Conservation (phyloP, 2,888 invertebrate species). For the Drosophila colorata region DNA sequence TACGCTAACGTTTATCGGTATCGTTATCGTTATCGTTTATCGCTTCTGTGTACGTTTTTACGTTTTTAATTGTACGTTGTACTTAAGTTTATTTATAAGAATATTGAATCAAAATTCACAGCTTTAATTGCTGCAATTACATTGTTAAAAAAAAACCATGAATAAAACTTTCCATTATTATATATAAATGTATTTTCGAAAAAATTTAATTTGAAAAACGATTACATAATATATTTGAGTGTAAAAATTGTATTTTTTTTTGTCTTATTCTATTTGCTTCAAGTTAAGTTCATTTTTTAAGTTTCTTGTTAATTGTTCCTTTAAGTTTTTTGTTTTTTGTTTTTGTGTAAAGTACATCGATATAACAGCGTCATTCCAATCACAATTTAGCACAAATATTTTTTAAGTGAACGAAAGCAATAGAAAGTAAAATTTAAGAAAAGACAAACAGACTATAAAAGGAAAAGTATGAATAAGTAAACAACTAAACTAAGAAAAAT, state of each 20-base stretch:
- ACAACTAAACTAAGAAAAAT: constrained; percentile 11
- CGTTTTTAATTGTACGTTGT: constrained; percentile 16
- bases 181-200: neutral
- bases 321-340: constrained; percentile 7
- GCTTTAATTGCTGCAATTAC: constrained; percentile 18
- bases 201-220: constrained; percentile 12
- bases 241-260: constrained; percentile 1
- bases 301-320: constrained; percentile 10
- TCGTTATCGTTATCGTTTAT: constrained; percentile 14
- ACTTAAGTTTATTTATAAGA: constrained; percentile 11
- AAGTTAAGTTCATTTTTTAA: constrained; percentile 4
- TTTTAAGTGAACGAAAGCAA: constrained; percentile 18
- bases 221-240: constrained; percentile 8
- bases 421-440: constrained; percentile 3
- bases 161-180: constrained; percentile 10
- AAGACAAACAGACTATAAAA: neutral
- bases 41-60: constrained; percentile 8
- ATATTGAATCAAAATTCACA: constrained; percentile 13
- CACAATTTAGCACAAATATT: constrained; percentile 47
- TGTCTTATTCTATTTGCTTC: constrained; percentile 1
- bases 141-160: constrained; percentile 11
- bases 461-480: constrained; percentile 3
- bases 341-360: constrained; percentile 49
- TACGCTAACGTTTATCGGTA: constrained; percentile 2
- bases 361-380: constrained; percentile 53